phyloP scores from a whole-genome alignment of 2,888 invertebrate species.

The Nematopogon swammerdamellus region DNA sequence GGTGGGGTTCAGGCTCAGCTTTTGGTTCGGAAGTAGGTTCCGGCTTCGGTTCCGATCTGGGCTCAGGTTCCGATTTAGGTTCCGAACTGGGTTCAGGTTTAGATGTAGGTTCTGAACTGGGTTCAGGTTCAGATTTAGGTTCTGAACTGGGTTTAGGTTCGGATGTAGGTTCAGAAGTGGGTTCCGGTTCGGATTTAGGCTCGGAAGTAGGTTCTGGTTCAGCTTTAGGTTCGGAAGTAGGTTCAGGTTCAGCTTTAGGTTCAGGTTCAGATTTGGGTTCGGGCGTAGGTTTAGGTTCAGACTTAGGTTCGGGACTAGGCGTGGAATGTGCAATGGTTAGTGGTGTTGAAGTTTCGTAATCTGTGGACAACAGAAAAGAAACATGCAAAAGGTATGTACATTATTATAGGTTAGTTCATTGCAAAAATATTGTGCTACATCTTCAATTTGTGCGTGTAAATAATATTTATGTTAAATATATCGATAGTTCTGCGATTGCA shows the following conservation, averaged over 20 bases:
- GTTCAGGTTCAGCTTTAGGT: constrained; percentile 36
- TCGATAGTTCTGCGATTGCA: too few relatives aligned
- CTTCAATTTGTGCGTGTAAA: neutral
- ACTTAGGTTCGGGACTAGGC: constrained; percentile 29
- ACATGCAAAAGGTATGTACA: constrained; percentile 25
- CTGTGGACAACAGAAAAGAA: constrained; percentile 41
- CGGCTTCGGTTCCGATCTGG: constrained; percentile 32
- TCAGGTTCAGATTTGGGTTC: constrained; percentile 26
- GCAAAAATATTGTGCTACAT: neutral
- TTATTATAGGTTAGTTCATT: neutral
- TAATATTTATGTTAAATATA: too few relatives aligned
- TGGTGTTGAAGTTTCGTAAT: constrained; percentile 42
- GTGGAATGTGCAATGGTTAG: constrained; percentile 23
- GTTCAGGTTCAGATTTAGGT: constrained; percentile 29
- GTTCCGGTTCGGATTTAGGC: constrained; percentile 28
- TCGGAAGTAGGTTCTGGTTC: constrained; percentile 33
- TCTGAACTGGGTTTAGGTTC: constrained; percentile 29
- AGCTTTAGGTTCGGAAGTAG: constrained; percentile 22
- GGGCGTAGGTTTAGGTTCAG: constrained; percentile 30
- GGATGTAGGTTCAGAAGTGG: constrained; percentile 26
- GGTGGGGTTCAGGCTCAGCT: constrained; percentile 29
- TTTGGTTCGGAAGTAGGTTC: constrained; percentile 28
- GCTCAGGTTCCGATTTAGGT: constrained; percentile 27
- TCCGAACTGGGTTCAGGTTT: constrained; percentile 32
- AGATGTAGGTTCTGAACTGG: constrained; percentile 7